These are phyloP conservation scores for Gambelia wislizenii DNA, from an alignment of 2,797 vertebrate species.

Conservation along the genomic window DNA sequence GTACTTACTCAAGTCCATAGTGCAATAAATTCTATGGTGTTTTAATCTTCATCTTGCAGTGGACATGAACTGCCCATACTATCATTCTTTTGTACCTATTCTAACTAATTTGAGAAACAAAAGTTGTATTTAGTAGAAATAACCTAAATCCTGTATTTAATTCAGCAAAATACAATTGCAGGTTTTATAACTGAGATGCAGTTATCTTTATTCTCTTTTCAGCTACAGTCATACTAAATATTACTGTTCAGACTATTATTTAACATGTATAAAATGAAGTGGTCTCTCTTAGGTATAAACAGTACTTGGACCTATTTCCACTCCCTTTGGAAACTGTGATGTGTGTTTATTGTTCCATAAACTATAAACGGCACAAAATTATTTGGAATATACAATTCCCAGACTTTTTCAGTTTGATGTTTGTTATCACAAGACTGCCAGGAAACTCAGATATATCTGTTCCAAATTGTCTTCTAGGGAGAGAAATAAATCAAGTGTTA, in stretches of 20 bases:
- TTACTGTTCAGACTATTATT: background rate
- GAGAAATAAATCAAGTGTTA: background rate
- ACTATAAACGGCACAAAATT: no score
- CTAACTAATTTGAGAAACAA: background rate
- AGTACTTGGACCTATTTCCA: background rate
- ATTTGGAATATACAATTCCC: background rate
- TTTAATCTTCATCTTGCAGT: background rate
- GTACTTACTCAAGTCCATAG: background rate
- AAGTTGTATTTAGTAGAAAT: background rate
- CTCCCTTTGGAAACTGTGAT: background rate
- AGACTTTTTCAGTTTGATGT: background rate
- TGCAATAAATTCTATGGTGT: slow-evolving; percentile 18
- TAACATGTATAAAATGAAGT: background rate
- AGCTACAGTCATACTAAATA: background rate
- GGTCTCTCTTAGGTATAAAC: background rate
- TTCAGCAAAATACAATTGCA: background rate
- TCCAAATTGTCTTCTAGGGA: background rate
- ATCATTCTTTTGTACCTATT: background rate
- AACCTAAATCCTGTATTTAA: background rate
- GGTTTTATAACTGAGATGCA: background rate
- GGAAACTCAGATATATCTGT: background rate
- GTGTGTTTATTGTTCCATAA: background rate
- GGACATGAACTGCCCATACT: background rate
- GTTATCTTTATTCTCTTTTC: background rate
- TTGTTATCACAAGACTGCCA: background rate